Evolutionary conservation across 2,113 vertebrate genomes (phyloP).

Genomic region (Halcyon malimbica): DNA sequence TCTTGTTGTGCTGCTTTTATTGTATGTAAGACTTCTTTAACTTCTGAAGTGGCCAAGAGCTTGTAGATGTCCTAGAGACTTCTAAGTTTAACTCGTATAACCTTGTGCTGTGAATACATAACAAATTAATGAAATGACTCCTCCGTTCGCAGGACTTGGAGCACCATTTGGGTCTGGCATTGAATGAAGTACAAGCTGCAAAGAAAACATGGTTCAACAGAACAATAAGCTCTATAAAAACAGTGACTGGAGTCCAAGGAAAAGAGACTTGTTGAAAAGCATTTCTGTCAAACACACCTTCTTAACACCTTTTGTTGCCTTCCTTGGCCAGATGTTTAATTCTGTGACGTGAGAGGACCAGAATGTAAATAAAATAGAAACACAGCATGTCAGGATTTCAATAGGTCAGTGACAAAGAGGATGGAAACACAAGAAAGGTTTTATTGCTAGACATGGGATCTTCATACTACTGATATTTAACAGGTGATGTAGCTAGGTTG

Average conservation of each 20-base stretch:
- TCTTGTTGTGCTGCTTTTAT: not conserved
- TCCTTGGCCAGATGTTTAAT: slow-evolving; percentile 80
- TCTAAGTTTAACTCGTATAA: not conserved
- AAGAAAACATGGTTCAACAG: slow-evolving; percentile 99
- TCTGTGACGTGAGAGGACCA: slow-evolving; percentile 80
- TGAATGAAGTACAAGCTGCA: slow-evolving; percentile 96
- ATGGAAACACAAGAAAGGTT: slow-evolving; percentile 64
- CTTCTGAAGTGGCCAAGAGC: not conserved
- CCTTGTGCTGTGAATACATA: not conserved
- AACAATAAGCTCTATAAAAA: slow-evolving; percentile 98
- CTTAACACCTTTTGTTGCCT: slow-evolving; percentile 81
- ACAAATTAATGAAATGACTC: not conserved
- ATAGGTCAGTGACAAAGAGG: slow-evolving; percentile 71
- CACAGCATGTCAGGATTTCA: slow-evolving; percentile 71
- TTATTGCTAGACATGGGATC: slow-evolving; percentile 71
- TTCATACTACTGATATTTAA: slow-evolving; percentile 90
- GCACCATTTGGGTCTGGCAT: slow-evolving; percentile 93
- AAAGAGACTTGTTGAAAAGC: slow-evolving; percentile 92
- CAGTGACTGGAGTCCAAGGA: slow-evolving; percentile 94
- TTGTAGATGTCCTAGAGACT: not conserved
- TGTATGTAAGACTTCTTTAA: not conserved
- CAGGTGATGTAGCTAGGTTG: slow-evolving; percentile 63
- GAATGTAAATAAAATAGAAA: slow-evolving; percentile 73
- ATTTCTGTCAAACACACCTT: slow-evolving; percentile 55
- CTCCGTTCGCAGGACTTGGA: slow-evolving; percentile 88